These are phyloP conservation scores for Rhinolophus ferrumequinum DNA, from an alignment of 2,113 vertebrate genomes.

Conservation along the genomic window DNA sequence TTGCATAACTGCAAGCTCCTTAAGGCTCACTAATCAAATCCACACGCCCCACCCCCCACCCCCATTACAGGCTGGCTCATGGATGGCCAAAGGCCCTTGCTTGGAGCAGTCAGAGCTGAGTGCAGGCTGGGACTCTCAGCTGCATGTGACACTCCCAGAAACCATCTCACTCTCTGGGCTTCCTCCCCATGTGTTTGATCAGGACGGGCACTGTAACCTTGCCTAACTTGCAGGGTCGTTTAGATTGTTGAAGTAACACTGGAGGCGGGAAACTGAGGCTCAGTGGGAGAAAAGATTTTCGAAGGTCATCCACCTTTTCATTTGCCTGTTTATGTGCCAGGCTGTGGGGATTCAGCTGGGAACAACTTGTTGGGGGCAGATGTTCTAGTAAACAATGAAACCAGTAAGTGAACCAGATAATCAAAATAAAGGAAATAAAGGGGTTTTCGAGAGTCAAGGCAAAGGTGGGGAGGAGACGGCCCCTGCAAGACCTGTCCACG, in stretches of 20 bases:
- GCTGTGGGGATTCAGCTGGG: constrained; percentile 13
- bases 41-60: too few species aligned
- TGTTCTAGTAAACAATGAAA: constrained; percentile 55
- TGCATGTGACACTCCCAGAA: background rate
- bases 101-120: background rate
- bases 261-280: background rate
- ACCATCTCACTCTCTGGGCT: background rate
- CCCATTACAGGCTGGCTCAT: background rate
- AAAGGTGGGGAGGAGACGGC: background rate
- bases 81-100: background rate
- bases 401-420: constrained; percentile 21
- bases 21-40: background rate
- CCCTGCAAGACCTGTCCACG: background rate
- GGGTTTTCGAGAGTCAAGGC: background rate
- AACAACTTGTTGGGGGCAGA: constrained; percentile 66
- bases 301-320: constrained; percentile 12
- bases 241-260: background rate
- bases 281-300: background rate
- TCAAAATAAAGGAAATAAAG: background rate
- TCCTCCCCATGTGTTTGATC: background rate
- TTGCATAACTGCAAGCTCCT: background rate
- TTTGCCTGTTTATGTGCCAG: background rate
- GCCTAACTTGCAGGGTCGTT: background rate
- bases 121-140: background rate
- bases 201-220: background rate